A percentile compares a stretch with the other conserved stretches of the same genome.
These are phyloP conservation scores for Temnothorax nylanderi DNA, from an alignment of 1,140 invertebrate genomes.

Conservation along the genomic window DNA sequence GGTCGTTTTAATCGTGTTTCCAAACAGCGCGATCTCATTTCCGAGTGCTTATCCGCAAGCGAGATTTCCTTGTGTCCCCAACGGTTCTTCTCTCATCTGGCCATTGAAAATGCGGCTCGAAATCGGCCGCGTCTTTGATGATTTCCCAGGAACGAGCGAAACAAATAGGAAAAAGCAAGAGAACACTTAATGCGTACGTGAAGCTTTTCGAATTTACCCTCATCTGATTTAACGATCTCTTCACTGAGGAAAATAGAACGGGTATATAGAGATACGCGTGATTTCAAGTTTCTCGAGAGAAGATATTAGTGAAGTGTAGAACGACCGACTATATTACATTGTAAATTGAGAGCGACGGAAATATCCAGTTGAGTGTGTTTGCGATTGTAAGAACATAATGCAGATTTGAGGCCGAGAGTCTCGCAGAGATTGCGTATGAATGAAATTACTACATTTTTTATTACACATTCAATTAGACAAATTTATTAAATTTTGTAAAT, in stretches of 20 bases:
- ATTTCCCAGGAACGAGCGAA: not conserved
- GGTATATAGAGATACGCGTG: constrained; percentile 40
- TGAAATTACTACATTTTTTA: not conserved
- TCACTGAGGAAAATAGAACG: not conserved
- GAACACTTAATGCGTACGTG: not conserved
- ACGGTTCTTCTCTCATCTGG: not conserved
- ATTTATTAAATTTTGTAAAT: not conserved
- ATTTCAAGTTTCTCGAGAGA: constrained; percentile 24
- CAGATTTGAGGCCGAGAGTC: not conserved
- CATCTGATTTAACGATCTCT: constrained; percentile 30
- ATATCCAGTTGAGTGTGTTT: not conserved
- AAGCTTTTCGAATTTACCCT: constrained; percentile 42
- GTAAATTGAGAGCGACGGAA: constrained; percentile 45
- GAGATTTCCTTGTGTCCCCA: not conserved
- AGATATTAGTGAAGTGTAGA: not conserved
- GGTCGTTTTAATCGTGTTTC: constrained; percentile 33
- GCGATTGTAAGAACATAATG: constrained; percentile 7
- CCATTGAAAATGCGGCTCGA: not conserved
- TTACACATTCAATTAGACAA: not conserved
- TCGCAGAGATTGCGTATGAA: not conserved
- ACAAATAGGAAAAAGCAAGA: not conserved
- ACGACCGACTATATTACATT: constrained; percentile 21
- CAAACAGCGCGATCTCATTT: constrained; percentile 27
- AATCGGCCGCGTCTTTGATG: constrained; percentile 10
- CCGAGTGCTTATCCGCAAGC: not conserved